Evolutionary conservation across 2,888 invertebrate species (phyloP).

Genomic region (Ormyrus labotus): DNA sequence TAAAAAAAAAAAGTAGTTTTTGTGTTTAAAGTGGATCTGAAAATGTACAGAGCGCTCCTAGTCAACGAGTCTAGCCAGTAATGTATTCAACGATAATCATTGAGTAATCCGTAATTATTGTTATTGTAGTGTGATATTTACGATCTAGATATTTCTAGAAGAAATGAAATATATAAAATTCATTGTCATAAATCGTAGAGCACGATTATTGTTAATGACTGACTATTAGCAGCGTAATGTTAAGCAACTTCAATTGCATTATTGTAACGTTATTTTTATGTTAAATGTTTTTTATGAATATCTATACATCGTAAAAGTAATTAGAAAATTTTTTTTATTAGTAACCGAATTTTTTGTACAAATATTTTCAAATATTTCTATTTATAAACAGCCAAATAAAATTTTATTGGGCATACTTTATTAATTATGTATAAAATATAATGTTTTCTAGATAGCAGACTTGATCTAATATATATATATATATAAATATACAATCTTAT

Average conservation of each 20-base stretch:
- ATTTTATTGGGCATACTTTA: conserved; percentile 31
- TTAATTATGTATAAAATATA: conserved; percentile 22
- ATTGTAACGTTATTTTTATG: conserved; percentile 41
- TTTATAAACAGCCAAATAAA: conserved; percentile 49
- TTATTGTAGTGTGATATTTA: conserved; percentile 59
- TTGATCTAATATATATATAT: background rate
- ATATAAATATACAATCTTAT: background rate
- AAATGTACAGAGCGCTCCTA: conserved; percentile 51
- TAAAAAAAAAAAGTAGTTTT: conserved; percentile 27
- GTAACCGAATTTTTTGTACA: conserved; percentile 46
- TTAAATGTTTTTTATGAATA: conserved; percentile 22
- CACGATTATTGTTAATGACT: conserved; percentile 38
- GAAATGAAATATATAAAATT: conserved; percentile 12
- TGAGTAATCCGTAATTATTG: conserved; percentile 58
- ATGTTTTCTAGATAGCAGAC: background rate
- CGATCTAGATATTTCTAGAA: conserved; percentile 39
- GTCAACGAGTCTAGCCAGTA: conserved; percentile 57
- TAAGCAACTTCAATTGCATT: conserved; percentile 37
- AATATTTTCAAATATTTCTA: conserved; percentile 43
- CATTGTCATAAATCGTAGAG: conserved; percentile 19
- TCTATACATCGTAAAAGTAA: conserved; percentile 24
- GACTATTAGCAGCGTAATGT: conserved; percentile 17
- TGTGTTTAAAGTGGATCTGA: conserved; percentile 25
- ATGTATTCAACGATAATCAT: conserved; percentile 53
- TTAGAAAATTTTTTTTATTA: conserved; percentile 39